Base-by-base conservation (phyloP, 2,113 vertebrate species). In the Cynopterus brachyotis region DNA sequence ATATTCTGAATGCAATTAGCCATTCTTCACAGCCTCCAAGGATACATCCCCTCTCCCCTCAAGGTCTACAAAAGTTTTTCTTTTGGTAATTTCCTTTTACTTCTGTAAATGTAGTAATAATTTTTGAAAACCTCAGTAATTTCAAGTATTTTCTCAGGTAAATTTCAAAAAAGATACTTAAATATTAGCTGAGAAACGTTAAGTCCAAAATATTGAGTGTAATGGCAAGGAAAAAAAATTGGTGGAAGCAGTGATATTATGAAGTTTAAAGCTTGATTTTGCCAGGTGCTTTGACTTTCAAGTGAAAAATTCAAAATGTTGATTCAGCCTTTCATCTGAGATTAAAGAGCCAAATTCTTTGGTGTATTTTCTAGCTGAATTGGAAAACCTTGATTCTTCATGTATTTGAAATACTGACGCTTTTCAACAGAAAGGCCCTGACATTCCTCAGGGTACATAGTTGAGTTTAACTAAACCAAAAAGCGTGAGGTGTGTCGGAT, bases 291-390 rank as follows among this genome's bases (percentile, higher is more conserved):
- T 95, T 95, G 76, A 95, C 89, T 96, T 93, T 66, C 35, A 89
- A 92, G 53, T 95, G 91, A 96, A 95, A 88, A 96, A 94, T 73
- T 91, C 47, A 75, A 47, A 91, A 66, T 82, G 88, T 97, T 95
- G 67, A 93, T 95, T 93, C 88, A 94, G 73, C 89, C 94, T 97
- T 97, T 94, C 89, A 85, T 95, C 55, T 93, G 89, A 82, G 57
- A 55, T 95, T 64, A 89, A 79, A 85, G 76, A 94, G 88, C 81
- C 94, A 64, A 72, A 72, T 81, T 85, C 73, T 84, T 50, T 70
- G 83, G 92, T 92, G 70, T 82, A 35, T 94, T 85, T 95, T 95
- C 90, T 82, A 70, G 50, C 55, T 59, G 30, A 91, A 62, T 40
- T 81, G 72, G 91, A 86, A 96, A 96, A 79, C 72, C 80, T 92